Conservation (phyloP, 2,797 vertebrate genomes). For the Pelodytes ibericus region DNA sequence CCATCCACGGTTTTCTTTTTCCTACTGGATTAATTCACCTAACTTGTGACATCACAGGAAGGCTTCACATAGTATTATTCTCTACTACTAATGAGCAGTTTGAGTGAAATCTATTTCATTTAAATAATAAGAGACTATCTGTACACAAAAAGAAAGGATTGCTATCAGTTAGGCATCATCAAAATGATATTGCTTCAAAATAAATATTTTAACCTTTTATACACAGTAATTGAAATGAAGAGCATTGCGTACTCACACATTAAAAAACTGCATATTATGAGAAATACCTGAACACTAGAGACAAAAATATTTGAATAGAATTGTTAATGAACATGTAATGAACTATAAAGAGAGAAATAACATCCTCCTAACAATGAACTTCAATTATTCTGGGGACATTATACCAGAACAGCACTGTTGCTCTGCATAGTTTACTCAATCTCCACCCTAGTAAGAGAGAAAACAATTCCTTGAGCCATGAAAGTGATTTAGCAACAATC, state of each 20-base stretch:
- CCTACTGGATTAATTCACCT: too few species aligned
- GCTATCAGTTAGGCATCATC: too few species aligned
- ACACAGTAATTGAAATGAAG: background rate
- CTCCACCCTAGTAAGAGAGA: constrained; percentile 4
- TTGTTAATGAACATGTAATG: constrained; percentile 30
- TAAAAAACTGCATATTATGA: too few species aligned
- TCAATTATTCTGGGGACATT: constrained; percentile 45
- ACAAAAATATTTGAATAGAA: constrained; percentile 31
- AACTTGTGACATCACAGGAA: too few species aligned
- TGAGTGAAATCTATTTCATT: too few species aligned
- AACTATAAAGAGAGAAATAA: constrained; percentile 24
- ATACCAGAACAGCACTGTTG: constrained; percentile 23
- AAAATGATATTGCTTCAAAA: too few species aligned
- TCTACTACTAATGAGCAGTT: too few species aligned
- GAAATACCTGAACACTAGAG: constrained; percentile 15
- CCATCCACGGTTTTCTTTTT: too few species aligned
- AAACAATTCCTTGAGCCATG: constrained; percentile 37
- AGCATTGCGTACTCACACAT: background rate
- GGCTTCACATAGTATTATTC: too few species aligned
- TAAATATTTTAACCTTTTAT: too few species aligned
- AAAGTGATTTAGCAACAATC: constrained; percentile 42
- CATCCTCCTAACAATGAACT: constrained; percentile 30
- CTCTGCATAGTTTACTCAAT: constrained; percentile 21
- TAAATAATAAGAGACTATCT: too few species aligned
- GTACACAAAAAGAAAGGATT: too few species aligned